Evolutionary conservation across 2,797 vertebrate genomes (phyloP).

Genomic region (Tragelaphus oryx): DNA sequence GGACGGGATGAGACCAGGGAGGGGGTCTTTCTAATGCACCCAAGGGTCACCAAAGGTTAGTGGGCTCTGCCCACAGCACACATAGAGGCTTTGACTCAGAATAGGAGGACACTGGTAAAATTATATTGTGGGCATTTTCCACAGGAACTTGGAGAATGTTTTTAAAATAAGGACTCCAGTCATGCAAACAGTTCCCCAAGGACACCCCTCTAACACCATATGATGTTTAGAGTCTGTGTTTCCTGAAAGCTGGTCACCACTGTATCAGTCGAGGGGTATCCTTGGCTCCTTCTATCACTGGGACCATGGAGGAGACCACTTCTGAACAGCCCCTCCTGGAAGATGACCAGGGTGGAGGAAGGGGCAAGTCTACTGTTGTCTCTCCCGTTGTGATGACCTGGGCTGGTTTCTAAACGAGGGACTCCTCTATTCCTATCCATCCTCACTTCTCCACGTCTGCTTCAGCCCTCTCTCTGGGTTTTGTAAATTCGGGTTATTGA

Average conservation of each 20-base stretch:
- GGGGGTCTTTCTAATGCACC: background rate
- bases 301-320: background rate
- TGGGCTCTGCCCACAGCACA: background rate
- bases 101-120: background rate
- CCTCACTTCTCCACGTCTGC: rapidly evolving
- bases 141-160: background rate
- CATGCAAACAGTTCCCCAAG: background rate
- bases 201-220: background rate
- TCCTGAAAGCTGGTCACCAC: background rate
- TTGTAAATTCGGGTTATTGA: background rate
- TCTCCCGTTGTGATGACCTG: background rate
- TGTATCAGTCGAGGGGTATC: too few relatives aligned
- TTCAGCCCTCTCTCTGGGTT: background rate
- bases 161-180: background rate
- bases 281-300: background rate
- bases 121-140: background rate
- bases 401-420: background rate
- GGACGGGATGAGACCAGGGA: background rate
- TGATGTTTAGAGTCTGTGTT: background rate
- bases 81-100: background rate
- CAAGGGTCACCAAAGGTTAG: background rate
- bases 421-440: background rate
- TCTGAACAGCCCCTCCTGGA: background rate
- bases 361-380: background rate
- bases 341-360: background rate